Base-by-base conservation (phyloP, 2,113 vertebrate species). In the Megalops atlanticus region DNA sequence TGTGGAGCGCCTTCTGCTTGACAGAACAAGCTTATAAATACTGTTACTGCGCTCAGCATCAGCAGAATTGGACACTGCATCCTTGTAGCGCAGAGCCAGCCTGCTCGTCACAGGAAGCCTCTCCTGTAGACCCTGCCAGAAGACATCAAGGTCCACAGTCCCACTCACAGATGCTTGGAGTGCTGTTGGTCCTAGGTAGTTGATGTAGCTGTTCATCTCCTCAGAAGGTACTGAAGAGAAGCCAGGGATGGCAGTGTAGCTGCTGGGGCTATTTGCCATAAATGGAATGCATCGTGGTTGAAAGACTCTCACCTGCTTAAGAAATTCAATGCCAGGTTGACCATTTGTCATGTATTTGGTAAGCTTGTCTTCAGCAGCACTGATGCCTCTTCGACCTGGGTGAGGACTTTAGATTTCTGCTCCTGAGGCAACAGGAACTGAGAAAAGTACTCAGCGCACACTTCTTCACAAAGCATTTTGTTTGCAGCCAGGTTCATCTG, bases 401-500 rank as follows among this genome's bases (percentile, higher is more conserved):
- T 27, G 78, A 43, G 40, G 11, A 52, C 64, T 70, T 70, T 68
- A 52, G 54, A 41, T 40, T 43, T 70, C 27, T 31, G 38, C 38
- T 79, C 47, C 10, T 54, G 75, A 77, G 47, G 45, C 35, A 41
- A 69, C 35, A 78, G 49, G 40, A 27, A n/a, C 24, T 15, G 7
- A 1, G 24, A 64, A 11, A 80, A 74, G 47, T 74, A 39, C 45
- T 80, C 39, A 39, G 49, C 41, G 68, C 27, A 81, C 8, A 36
- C 73, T 24, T 76, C 73, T 12, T 76, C 21, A 69, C 21, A 39
- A 47, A 81, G 72, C 52, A 41, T 49, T 81, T 81, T 81, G 80
- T 76, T 81, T 14, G 39, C 80, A 18, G 54, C 80, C 8, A 76
- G 40, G 52, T 81, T 68, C 52, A 76, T 81, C 49, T 76, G 73